Base-by-base conservation (phyloP, 2,113 vertebrate genomes). In the Sclerurus mexicanus region DNA sequence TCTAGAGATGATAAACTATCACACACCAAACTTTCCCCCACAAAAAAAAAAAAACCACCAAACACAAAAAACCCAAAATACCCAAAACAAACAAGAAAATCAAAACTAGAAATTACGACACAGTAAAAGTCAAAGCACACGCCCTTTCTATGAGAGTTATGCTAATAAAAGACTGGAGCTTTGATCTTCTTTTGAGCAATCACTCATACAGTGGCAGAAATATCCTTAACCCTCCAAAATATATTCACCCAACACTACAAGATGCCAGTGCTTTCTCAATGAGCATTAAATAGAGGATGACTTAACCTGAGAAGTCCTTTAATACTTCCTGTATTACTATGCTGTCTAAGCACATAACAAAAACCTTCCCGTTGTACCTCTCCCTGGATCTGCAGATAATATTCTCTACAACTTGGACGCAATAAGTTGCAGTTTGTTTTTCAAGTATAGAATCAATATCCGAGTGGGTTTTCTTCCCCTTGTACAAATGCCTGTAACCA, bases 251-350 rank as follows among this genome's bases (percentile, higher is more conserved):
- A 82, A 75, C 44, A 44, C 46, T 68, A 71, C 7, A 40, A 73
- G 78, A 79, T 89, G 81, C 53, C 50, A 87, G 37, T 46, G 74
- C 74, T 58, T 92, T 87, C 92, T 90, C 79, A 93, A 52, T 17
- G 35, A 89, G 88, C 22, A 75, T 60, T 93, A 95, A 91, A 74
- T 4, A 84, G 85, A 91, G 42, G 75, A 92, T 94, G 93, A 95
- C 82, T 91, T 93, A 85, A 96, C 88, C 82, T 14, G 31, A 77
- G 42, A 86, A 92, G 83, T 89, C 56, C 68, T 96, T 88, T 96
- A 93, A 94, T 94, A 79, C 85, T 88, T 90, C 56, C 83, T 13
- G 2, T 37, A 49, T 72, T 92, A 81, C 59, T 88, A 22, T 46
- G 55, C 63, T 83, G 76, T 18, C 69, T 68, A 78, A 94, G 83